Conservation (phyloP, 1,140 invertebrate genomes). For the Drosophila mayri region DNA sequence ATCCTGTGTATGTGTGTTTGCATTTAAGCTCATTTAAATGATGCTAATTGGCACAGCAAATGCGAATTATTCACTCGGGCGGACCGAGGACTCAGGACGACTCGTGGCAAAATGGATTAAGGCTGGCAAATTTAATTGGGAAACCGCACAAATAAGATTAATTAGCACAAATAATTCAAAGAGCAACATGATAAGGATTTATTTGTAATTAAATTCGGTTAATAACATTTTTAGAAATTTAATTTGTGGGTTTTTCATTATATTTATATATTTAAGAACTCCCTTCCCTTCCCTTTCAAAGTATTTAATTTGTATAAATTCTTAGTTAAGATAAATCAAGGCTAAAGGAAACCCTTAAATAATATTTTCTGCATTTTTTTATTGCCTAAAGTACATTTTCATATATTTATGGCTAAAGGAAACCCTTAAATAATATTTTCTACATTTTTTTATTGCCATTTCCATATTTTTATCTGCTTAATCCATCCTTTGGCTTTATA, state of each 20-base stretch:
- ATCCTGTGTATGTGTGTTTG: background rate
- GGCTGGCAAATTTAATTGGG: conserved; percentile 16
- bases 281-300: no score
- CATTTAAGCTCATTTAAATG: conserved; percentile 48
- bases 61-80: conserved; percentile 27
- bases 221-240: background rate
- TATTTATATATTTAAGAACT: background rate
- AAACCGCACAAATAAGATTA: conserved; percentile 15
- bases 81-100: background rate
- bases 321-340: no score
- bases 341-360: background rate
- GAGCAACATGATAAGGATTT: background rate
- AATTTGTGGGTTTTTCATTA: background rate
- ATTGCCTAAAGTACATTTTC: no score
- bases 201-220: conserved; percentile 2
- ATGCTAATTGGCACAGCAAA: conserved; percentile 32
- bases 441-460: background rate
- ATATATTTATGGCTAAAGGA: no score
- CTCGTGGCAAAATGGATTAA: conserved; percentile 15
- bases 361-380: background rate
- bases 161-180: conserved; percentile 4
- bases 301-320: background rate
- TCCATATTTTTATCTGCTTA: background rate
- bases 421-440: background rate
- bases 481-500: background rate